Evolutionary conservation across 2,888 invertebrate genomes (phyloP).

Genomic region (Molanna angustata): DNA sequence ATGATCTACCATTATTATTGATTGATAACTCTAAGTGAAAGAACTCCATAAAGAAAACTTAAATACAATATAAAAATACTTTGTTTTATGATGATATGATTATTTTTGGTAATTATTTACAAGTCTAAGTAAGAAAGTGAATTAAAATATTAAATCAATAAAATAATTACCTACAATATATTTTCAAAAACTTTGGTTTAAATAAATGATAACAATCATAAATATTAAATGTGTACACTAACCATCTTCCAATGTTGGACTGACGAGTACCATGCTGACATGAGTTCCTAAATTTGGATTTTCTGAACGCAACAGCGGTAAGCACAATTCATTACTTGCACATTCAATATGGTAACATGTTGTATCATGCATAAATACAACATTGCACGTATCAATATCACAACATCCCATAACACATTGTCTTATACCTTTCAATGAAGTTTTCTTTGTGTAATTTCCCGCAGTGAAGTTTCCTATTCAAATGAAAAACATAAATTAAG

Average conservation of each 20-base stretch:
- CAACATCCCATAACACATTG: constrained; percentile 70
- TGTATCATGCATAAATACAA: constrained; percentile 72
- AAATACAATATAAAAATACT: too few relatives aligned
- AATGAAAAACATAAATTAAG: too few relatives aligned
- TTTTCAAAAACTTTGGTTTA: too few relatives aligned
- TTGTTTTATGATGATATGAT: too few relatives aligned
- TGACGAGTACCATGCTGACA: constrained; percentile 74
- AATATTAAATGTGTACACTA: too few relatives aligned
- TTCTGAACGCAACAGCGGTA: constrained; percentile 58
- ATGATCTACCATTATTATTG: too few relatives aligned
- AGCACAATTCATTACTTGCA: constrained; percentile 65
- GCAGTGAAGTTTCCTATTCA: constrained; percentile 53
- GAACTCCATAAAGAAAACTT: too few relatives aligned
- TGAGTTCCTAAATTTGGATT: constrained; percentile 57
- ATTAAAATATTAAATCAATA: too few relatives aligned
- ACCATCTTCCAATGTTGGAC: constrained; percentile 62
- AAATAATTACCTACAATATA: too few relatives aligned
- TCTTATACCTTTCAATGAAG: constrained; percentile 52
- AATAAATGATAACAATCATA: too few relatives aligned
- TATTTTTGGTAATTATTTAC: neutral
- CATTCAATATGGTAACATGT: constrained; percentile 79
- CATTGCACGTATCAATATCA: constrained; percentile 65
- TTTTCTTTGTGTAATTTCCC: constrained; percentile 60
- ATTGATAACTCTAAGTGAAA: too few relatives aligned
- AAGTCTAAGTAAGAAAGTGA: too few relatives aligned